Evolutionary conservation across 2,888 invertebrate genomes (phyloP), one percentile per base, ranked within the genome.

Genomic region (Carabus problematicus): DNA sequence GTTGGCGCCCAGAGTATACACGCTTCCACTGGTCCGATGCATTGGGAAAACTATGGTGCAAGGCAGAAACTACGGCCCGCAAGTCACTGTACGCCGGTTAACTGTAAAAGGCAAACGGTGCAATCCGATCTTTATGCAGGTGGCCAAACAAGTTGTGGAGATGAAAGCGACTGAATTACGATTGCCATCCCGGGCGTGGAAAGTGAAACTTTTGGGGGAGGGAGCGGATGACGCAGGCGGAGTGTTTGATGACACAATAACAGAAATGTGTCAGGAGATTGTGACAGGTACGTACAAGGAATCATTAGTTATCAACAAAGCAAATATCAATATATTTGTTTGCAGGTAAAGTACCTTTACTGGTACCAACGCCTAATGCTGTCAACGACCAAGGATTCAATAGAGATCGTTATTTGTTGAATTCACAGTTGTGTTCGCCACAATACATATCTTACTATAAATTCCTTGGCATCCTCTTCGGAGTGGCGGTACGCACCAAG

Each of bases 191-290:
- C 78, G 89, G 58, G 88, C 89, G 1, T 89, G 89, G 89, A 89
- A 89, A 79, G 85, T 85, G 61, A 88, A 88, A 77, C 79, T 89
- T 40, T 83, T 89, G 7, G 88, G 88, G 0, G 89, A 89, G 79
- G 89, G 88, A 0, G 89, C 89, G 0, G 89, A 89, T 77, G 89
- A 89, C 79, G 89, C 89, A 1, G 89, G 89, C 0, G 89, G 89
- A 3, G 89, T 89, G 18, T 89, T 89, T 79, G 89, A 89, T 78
- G 89, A 89, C 75, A 89, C 88, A 2, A 88, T 89, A 52, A 88
- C 88, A 0, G 88, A 89, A 78, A 88, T 89, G 87, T 88, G 88
- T 75, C 83, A 85, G 77, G 89, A 89, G 78, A 83, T 89, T 40
- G 85, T 86, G 43, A 83, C 83, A 40, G 86, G 86, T 1, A 79